Evolutionary conservation across 2,888 invertebrate species (phyloP), one percentile per base, ranked within the genome.

Genomic region (Nycteola revayana): DNA sequence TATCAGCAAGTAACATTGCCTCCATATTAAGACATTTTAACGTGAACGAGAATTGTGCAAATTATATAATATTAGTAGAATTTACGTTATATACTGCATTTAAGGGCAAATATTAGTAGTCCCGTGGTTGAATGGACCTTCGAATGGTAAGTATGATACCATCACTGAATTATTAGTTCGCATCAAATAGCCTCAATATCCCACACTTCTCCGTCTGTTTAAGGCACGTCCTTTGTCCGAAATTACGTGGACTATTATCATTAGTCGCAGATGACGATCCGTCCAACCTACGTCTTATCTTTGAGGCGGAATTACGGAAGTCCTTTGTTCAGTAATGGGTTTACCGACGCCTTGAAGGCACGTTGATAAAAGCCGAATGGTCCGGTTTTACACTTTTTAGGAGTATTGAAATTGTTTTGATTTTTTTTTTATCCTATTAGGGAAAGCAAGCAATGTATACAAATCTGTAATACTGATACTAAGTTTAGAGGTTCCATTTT

Each of bases 241-340:
- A 61, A 63, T 69, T 64, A 62, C 64, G 58, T 60, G 62, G 52
- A 72, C 68, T 63, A 73, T 74, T 64, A 72, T 71, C 73, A 72
- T 75, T 72, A 74, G 66, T 55, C 47, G 54, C 72, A 72, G 69
- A 71, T 72, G 71, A 67, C 67, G 64, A 66, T 62, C 61, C 51
- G 43, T 38, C 53, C 43, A 54, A 50, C 48, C 60, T 59, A 56
- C 56, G 54, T 63, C 58, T 62, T 67, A 71, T 70, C 67, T 72
- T 67, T 66, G 63, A 64, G 62, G 63, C 52, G 51, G 48, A 55
- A 50, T 42, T 46, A 64, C 52, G 51, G 49, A 54, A 50, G 40
- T 49, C 49, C 55, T 71, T 70, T 70, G 66, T 69, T 35, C 49
- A 48, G 30, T 62, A 65, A 67, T 64, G 58, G 58, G 58, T 56